Percentiles rank a stretch among this genome's conserved stretches.
These are phyloP conservation scores for Rhinoptilus africanus DNA, from an alignment of 2,113 vertebrate species.

Conservation along the genomic window DNA sequence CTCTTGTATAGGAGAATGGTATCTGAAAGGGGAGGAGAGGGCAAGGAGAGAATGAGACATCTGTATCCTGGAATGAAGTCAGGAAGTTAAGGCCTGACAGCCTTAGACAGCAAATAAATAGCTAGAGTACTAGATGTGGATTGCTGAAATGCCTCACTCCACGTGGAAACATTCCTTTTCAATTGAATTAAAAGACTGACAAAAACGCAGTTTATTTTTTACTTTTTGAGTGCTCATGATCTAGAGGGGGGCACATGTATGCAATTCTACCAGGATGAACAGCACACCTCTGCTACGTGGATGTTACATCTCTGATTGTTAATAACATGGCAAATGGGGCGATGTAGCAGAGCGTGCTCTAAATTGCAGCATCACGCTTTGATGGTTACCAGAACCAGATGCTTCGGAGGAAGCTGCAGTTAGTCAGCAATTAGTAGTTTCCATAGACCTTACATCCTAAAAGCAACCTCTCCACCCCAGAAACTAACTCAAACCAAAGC, in stretches of 20 bases:
- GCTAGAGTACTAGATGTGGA: not conserved
- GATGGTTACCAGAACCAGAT: not conserved
- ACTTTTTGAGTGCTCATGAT: not conserved
- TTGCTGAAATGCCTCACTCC: not conserved
- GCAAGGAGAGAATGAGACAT: constrained; percentile 38
- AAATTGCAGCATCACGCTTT: not conserved
- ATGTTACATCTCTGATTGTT: not conserved
- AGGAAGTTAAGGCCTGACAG: constrained; percentile 43
- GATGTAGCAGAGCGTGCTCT: not conserved
- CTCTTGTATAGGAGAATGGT: not conserved
- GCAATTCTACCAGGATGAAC: not conserved
- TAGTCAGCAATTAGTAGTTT: not conserved
- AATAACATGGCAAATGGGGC: not conserved
- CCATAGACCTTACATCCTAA: not conserved
- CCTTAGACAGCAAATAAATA: constrained; percentile 29
- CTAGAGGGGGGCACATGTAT: not conserved
- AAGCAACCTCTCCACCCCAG: not conserved
- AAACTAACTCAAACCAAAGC: not conserved
- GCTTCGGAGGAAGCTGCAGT: constrained; percentile 3
- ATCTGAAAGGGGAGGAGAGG: not conserved
- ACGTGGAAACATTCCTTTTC: not conserved
- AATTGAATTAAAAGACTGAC: not conserved
- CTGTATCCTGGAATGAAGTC: constrained; percentile 43
- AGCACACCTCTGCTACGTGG: not conserved
- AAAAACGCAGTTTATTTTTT: not conserved